Percentiles rank a stretch among this genome's conserved stretches.
These are phyloP conservation scores for Planiliza haematocheilus DNA, from an alignment of 2,113 vertebrate genomes.

Conservation along the genomic window DNA sequence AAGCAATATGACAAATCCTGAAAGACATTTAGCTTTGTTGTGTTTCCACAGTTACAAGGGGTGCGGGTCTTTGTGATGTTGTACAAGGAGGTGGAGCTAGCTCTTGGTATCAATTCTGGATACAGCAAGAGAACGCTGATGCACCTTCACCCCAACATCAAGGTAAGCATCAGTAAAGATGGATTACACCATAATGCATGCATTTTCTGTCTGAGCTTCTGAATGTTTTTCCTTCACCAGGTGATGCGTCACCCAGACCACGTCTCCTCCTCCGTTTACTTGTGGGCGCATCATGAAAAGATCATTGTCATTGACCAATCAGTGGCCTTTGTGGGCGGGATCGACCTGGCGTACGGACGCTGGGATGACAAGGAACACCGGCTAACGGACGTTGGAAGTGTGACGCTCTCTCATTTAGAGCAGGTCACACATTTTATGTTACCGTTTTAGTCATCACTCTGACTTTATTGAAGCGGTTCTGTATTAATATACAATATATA, in stretches of 20 bases:
- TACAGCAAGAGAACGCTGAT: conserved; percentile 93
- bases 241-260: conserved; percentile 99
- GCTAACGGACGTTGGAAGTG: conserved; percentile 94
- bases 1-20: no score
- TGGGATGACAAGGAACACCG: conserved; percentile 96
- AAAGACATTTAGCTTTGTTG: not conserved
- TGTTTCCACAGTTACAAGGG: conserved; percentile 89
- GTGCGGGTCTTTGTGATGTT: conserved; percentile 94
- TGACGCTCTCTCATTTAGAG: conserved; percentile 80
- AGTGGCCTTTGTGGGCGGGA: conserved; percentile 94
- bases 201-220: not conserved
- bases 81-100: conserved; percentile 97
- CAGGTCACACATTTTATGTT: conserved; percentile 37
- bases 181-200: fast-evolving
- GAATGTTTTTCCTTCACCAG: conserved; percentile 64
- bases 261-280: conserved; percentile 92
- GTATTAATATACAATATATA: no score
- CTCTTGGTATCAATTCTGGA: conserved; percentile 96
- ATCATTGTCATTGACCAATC: conserved; percentile 93
- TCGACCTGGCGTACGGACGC: conserved; percentile 95
- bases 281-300: conserved; percentile 99
- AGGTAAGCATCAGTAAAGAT: conserved; percentile 81
- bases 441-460: no score
- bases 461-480: no score
- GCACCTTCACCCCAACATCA: conserved; percentile 92